Percentiles rank a stretch among this genome's conserved stretches.
phyloP scores from a whole-genome alignment of 2,888 invertebrate species.

The Allolobophora icterica region DNA sequence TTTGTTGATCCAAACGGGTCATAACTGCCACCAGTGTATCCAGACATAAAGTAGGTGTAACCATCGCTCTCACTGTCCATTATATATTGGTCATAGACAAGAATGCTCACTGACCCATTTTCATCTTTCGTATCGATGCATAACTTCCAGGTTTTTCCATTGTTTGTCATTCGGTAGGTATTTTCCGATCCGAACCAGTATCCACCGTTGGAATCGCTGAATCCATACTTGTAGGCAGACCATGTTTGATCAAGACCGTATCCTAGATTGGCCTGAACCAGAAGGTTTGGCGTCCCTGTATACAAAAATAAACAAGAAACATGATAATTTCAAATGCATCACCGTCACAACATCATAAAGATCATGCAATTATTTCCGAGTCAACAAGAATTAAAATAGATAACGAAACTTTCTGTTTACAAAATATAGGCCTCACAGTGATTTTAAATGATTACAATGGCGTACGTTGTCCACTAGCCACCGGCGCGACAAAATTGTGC shows the following conservation, averaged over 20 bases:
- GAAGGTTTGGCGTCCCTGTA: neutral
- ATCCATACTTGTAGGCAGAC: slow-evolving; percentile 5
- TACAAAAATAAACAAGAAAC: neutral
- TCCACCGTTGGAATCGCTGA: neutral
- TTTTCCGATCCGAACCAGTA: neutral
- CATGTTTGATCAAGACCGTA: neutral
- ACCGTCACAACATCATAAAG: too few relatives aligned
- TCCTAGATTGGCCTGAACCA: neutral
- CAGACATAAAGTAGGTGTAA: neutral
- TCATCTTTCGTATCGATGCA: neutral
- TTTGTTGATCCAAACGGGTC: neutral
- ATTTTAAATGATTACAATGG: too few relatives aligned
- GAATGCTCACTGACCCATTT: neutral
- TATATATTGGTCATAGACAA: neutral
- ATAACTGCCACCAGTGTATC: neutral
- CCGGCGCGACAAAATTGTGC: too few relatives aligned
- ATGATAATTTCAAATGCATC: too few relatives aligned
- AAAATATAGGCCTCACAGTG: too few relatives aligned
- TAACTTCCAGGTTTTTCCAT: neutral
- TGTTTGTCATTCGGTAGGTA: neutral
- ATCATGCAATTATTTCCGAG: too few relatives aligned
- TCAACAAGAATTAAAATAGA: too few relatives aligned
- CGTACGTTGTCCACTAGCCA: too few relatives aligned
- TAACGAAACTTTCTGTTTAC: too few relatives aligned
- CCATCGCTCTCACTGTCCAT: neutral